Percentiles rank a stretch among this genome's conserved stretches.
phyloP scores from a whole-genome alignment of 2,113 vertebrate genomes.

The Coryphaenoides rupestris region DNA sequence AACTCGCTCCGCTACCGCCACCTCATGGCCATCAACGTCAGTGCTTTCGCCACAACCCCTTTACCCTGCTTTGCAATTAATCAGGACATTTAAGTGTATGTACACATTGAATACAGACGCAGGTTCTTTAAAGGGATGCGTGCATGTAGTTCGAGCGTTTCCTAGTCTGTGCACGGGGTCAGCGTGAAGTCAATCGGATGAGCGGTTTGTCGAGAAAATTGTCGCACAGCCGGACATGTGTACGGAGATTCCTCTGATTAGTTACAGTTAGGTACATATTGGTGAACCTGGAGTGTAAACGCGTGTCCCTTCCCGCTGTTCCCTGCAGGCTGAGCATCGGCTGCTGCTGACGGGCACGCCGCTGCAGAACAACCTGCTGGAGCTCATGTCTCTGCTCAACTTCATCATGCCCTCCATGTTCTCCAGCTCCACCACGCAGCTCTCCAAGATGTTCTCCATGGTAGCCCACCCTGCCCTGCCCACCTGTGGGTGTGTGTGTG shows the following conservation, averaged over 20 bases:
- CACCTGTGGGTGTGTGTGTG: no score
- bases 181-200: no score
- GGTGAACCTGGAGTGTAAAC: neutral
- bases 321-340: conserved; percentile 82
- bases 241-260: no score
- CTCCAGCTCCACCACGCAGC: conserved; percentile 88
- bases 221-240: no score
- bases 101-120: no score
- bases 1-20: conserved; percentile 89
- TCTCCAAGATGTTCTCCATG: conserved; percentile 92
- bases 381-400: conserved; percentile 94
- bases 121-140: no score
- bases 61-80: neutral
- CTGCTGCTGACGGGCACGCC: conserved; percentile 94
- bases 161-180: no score
- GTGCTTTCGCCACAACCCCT: conserved; percentile 31
- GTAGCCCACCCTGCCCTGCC: conserved; percentile 51
- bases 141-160: no score
- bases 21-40: conserved; percentile 94
- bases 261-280: no score
- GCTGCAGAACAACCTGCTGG: conserved; percentile 92
- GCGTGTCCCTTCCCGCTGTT: neutral
- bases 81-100: neutral
- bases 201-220: no score
- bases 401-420: conserved; percentile 99